Evolutionary conservation across 92 coral and sea anemone genomes (phyloP).

Genomic region (Scolanthus callimorphus): DNA sequence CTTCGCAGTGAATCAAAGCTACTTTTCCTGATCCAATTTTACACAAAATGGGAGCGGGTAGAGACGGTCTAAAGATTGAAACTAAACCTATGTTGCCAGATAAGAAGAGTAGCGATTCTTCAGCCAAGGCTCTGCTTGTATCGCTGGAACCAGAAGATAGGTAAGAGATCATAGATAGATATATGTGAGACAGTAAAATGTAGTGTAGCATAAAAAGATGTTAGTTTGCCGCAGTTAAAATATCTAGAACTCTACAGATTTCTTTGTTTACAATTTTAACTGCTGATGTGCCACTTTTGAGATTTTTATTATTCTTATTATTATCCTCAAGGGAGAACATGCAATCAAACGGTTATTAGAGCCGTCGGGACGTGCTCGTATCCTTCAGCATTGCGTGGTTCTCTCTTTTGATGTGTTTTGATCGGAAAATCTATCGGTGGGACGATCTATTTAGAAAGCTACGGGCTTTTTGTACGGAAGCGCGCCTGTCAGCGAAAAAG

Average conservation of each 20-base stretch:
- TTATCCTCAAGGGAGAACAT: background rate
- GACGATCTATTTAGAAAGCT: too few species aligned
- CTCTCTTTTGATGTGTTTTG: too few species aligned
- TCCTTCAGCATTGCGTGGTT: too few species aligned
- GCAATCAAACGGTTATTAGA: too few species aligned
- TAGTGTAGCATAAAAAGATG: background rate
- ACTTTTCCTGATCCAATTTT: background rate
- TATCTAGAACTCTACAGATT: background rate
- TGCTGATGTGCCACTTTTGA: background rate
- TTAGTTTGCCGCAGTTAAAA: background rate
- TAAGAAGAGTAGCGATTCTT: constrained; percentile 22
- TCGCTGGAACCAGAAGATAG: constrained; percentile 73
- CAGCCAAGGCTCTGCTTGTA: constrained; percentile 63
- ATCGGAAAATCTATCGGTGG: too few species aligned
- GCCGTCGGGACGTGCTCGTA: too few species aligned
- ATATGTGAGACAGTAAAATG: too few species aligned
- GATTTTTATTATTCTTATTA: too few species aligned
- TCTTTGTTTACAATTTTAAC: background rate
- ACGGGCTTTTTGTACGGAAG: too few species aligned
- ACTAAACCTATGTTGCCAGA: constrained; percentile 58
- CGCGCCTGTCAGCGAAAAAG: too few species aligned
- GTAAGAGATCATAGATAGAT: too few species aligned
- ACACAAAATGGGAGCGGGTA: constrained; percentile 73
- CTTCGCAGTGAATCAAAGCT: background rate
- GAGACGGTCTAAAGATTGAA: constrained; percentile 59